phyloP scores from a whole-genome alignment of 2,888 invertebrate species.

The Drosophila planitibia region DNA sequence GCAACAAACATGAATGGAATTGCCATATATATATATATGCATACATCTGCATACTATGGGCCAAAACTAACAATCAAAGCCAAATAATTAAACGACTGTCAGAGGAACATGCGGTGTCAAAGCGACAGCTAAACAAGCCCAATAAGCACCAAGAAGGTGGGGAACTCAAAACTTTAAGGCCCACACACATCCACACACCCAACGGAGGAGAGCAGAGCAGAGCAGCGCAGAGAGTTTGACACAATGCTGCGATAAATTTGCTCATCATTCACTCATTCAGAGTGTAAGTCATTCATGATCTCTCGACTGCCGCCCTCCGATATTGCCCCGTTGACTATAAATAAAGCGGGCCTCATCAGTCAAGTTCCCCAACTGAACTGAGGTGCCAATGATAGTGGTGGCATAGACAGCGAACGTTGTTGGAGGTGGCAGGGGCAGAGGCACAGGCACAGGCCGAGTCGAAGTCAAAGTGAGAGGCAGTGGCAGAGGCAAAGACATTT shows the following conservation, averaged over 20 bases:
- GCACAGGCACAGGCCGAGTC: background rate
- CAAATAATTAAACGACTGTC: conserved; percentile 81
- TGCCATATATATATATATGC: conserved; percentile 13
- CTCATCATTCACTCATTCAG: conserved; percentile 81
- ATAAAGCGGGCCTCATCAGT: conserved; percentile 79
- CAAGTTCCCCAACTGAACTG: conserved; percentile 40
- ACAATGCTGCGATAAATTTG: conserved; percentile 82
- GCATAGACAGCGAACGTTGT: conserved; percentile 3
- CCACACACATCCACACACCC: conserved; percentile 53
- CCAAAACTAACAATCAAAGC: conserved; percentile 65
- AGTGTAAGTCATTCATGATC: conserved; percentile 78
- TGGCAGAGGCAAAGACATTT: conserved; percentile 46
- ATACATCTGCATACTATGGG: conserved; percentile 25
- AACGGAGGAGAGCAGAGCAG: background rate
- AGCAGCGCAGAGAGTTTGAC: conserved; percentile 53
- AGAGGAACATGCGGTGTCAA: conserved; percentile 58
- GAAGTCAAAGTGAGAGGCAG: background rate
- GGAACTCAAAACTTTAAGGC: conserved; percentile 28
- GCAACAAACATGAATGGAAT: conserved; percentile 72
- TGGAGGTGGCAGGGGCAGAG: background rate
- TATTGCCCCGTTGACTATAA: conserved; percentile 64
- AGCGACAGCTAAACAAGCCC: conserved; percentile 41
- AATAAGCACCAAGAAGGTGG: conserved; percentile 8
- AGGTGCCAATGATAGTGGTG: conserved; percentile 73
- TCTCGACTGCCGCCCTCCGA: conserved; percentile 10